Evolutionary conservation across 2,888 invertebrate genomes (phyloP), one percentile per base, ranked within the genome.

Genomic region (Apamea sordens): DNA sequence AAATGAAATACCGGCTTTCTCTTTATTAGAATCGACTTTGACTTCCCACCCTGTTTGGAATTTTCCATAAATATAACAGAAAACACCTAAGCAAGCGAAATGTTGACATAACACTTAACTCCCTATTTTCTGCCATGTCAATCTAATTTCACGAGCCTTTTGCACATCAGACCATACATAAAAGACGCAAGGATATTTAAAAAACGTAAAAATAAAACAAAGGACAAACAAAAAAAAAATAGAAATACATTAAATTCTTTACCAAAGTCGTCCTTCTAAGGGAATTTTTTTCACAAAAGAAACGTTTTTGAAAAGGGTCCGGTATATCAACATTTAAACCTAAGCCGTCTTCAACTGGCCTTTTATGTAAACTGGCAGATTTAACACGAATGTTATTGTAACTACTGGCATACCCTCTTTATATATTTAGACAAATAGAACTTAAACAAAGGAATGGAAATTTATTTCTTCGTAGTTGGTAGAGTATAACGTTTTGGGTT

Each of bases 261-360:
- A 61, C 71, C 63, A 41, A 78, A 65, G 50, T 80, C 63, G 56
- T 70, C 80, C 53, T 50, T 84, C 3, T 64, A 41, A 74, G 77
- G 73, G 67, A 61, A 32, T 56, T 79, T 79, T 74, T 69, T 72
- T 44, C 65, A 88, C 79, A 86, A 84, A 80, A 78, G 84, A 69
- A 79, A 76, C n/a, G 41, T 70, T 78, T 86, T 76, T 88, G 82
- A 78, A 89, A 88, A 82, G 79, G 84, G 82, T 84, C 70, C 69
- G 78, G 64, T 79, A 84, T 82, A 86, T 82, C 80, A 89, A 88
- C 86, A 81, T 76, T 73, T 83, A 84, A 87, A 86, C 73, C 79
- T 87, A 85, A 86, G 86, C 89, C 80, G 67, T 82, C 84, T 87
- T 87, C 76, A 79, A 76, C 75, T 72, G 75, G 59, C 50, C 82